These are phyloP conservation scores for Tethya wilhelma DNA, from an alignment of 37 sponge, comb jelly and placozoan species.

Conservation along the genomic window DNA sequence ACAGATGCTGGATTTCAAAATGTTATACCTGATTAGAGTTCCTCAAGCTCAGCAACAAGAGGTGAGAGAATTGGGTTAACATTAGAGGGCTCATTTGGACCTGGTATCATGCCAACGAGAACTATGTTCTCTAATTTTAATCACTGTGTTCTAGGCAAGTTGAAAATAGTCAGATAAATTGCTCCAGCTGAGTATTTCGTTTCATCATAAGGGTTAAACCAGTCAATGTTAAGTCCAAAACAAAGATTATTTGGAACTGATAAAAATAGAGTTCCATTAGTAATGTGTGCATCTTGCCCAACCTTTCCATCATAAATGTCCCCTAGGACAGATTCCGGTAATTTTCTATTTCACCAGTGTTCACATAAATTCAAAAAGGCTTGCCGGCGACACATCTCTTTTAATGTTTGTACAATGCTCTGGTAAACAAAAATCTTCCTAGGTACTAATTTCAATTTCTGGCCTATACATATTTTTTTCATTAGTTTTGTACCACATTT, in stretches of 20 bases:
- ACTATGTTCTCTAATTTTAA: slow-evolving; percentile 50
- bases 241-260: slow-evolving; percentile 30
- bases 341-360: slow-evolving; percentile 23
- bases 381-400: background rate
- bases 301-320: slow-evolving; percentile 59
- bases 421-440: slow-evolving; percentile 20
- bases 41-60: slow-evolving; percentile 31
- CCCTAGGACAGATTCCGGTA: background rate
- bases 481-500: slow-evolving; percentile 26
- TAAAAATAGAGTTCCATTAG: background rate
- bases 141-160: slow-evolving; percentile 35
- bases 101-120: slow-evolving; percentile 51
- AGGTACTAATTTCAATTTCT: slow-evolving; percentile 17
- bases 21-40: slow-evolving; percentile 21
- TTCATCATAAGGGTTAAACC: slow-evolving; percentile 61
- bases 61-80: slow-evolving; percentile 41
- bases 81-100: slow-evolving; percentile 51
- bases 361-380: slow-evolving; percentile 45
- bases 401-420: slow-evolving; percentile 19
- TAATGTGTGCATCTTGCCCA: slow-evolving; percentile 30
- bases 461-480: background rate
- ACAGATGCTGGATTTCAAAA: background rate
- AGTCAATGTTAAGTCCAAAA: slow-evolving; percentile 59
- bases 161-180: slow-evolving; percentile 49
- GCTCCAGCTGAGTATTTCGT: slow-evolving; percentile 48